Evolutionary conservation across 2,888 invertebrate genomes (phyloP).

Genomic region (Luffia ferchaultella): DNA sequence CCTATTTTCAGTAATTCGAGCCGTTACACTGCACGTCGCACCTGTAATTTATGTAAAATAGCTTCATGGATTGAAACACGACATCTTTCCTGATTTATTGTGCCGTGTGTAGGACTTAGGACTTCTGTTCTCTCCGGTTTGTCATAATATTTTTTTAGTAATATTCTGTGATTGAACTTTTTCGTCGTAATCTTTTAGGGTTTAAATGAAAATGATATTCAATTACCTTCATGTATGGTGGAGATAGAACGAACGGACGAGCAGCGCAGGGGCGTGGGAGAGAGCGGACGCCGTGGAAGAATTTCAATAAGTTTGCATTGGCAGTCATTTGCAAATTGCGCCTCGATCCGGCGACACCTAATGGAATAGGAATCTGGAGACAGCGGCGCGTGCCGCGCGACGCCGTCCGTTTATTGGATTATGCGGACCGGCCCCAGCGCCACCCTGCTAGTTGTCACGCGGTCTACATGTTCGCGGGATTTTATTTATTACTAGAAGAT

Average conservation of each 20-base stretch:
- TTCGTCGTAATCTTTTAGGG: too few species aligned
- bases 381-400: slow-evolving; percentile 12
- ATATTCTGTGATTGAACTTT: too few species aligned
- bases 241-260: background rate
- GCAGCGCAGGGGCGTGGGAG: slow-evolving; percentile 20
- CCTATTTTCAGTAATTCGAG: slow-evolving; percentile 52
- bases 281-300: slow-evolving; percentile 43
- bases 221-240: background rate
- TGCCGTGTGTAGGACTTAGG: too few species aligned
- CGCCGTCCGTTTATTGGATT: slow-evolving; percentile 42
- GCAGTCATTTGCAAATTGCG: slow-evolving; percentile 65
- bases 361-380: slow-evolving; percentile 54
- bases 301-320: slow-evolving; percentile 57
- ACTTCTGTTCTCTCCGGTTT: too few species aligned
- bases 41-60: slow-evolving; percentile 57
- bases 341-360: slow-evolving; percentile 50
- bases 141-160: too few species aligned
- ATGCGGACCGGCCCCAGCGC: slow-evolving; percentile 11
- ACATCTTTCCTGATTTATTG: slow-evolving; percentile 31
- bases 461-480: too few species aligned
- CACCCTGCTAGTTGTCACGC: background rate
- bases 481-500: too few species aligned
- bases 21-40: slow-evolving; percentile 22
- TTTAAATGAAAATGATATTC: background rate
- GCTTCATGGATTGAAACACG: slow-evolving; percentile 45